Base-by-base conservation (phyloP, 2,113 vertebrate species). In the Otocyon megalotis region DNA sequence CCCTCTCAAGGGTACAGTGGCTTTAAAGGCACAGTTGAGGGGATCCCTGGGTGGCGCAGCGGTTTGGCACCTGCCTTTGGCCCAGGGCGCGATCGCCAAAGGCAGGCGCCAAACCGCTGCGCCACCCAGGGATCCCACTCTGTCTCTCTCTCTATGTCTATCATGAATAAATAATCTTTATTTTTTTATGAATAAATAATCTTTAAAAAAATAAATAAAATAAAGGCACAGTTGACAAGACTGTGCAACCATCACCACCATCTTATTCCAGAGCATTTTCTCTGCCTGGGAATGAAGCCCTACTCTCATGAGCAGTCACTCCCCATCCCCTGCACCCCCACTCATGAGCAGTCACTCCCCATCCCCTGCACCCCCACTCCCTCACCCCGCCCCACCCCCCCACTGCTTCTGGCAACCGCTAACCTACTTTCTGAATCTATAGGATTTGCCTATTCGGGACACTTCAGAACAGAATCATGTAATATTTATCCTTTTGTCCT, bases 371-470 rank as follows among this genome's bases (percentile, higher is more conserved):
- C 13, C 32, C 30, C 32, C 32, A 54, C 13, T 4, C 13, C 54
- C 9, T 20, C 14, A 0, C 4, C 50, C 37, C 0, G 13, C 14
- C 32, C 35, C 4, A 37, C 32, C 0, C 17, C 37, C 11, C 32
- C 37, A 56, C 5, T 6, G 10, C 32, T 19, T 19, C 85, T 24
- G 35, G 53, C n/a, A 53, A 77, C n/a, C 53, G 16, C 5, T 17
- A 2, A 32, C 35, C 76, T 74, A 58, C 58, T 48, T 24, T 35
- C 56, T 53, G 17, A 43, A 65, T 90, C n/a, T 7, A 4, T 32
- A 37, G 54, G 72, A 54, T 53, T 69, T 69, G 13, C 10, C 79
- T 50, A 1, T 77, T 71, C 0, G 2, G 26, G 32, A 71, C 43
- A 19, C 62, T 80, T 53, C 32, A 10, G 11, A 58, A 35, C 32